phyloP scores from a whole-genome alignment of 2,797 vertebrate species.

The Tolypeutes matacus region DNA sequence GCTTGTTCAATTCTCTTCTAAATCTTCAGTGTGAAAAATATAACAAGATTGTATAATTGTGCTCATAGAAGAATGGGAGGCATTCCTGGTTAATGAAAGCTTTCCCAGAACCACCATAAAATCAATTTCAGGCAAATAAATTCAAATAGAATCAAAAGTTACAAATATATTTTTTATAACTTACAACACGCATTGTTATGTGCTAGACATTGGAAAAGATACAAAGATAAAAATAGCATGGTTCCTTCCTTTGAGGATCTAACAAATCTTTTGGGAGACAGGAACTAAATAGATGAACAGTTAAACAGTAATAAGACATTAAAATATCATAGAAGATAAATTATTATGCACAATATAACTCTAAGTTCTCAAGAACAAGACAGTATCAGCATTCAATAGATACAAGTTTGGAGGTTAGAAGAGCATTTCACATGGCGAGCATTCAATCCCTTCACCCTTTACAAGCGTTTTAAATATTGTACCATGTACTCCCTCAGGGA shows the following conservation, averaged over 20 bases:
- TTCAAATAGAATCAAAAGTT: slow-evolving; percentile 43
- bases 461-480: slow-evolving; percentile 60
- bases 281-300: background rate
- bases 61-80: slow-evolving; percentile 4
- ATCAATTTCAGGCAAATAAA: slow-evolving; percentile 53
- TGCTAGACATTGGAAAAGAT: background rate
- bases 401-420: slow-evolving; percentile 11
- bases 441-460: no score
- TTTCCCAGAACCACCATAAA: slow-evolving; percentile 28
- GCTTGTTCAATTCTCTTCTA: background rate
- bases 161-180: background rate
- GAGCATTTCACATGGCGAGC: slow-evolving; percentile 57
- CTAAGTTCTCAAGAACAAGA: slow-evolving; percentile 38
- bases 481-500: slow-evolving; percentile 53
- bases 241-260: background rate
- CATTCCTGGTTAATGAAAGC: slow-evolving; percentile 38
- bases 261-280: background rate
- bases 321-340: slow-evolving; percentile 16
- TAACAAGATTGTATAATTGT: slow-evolving; percentile 35
- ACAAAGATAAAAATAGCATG: background rate
- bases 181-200: background rate
- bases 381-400: background rate
- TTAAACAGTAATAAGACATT: background rate
- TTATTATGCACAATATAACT: slow-evolving; percentile 16
- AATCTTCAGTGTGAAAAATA: slow-evolving; percentile 55